phyloP scores from a whole-genome alignment of 2,888 invertebrate genomes.

The Brenthis daphne region DNA sequence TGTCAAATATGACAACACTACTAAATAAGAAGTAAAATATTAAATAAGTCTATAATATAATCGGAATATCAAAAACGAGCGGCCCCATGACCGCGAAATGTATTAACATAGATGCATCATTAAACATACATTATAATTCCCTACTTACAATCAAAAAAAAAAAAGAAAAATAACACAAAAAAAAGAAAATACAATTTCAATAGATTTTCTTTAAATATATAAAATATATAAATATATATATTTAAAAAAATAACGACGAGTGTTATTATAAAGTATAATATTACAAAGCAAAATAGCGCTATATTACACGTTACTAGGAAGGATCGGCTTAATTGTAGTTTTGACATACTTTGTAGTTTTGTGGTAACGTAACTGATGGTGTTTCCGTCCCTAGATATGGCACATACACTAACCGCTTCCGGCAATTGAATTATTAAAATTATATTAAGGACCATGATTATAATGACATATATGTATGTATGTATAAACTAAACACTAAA shows the following conservation, averaged over 20 bases:
- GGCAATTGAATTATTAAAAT: conserved; percentile 36
- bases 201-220: conserved; percentile 45
- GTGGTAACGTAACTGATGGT: conserved; percentile 77
- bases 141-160: conserved; percentile 69
- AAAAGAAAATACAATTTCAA: conserved; percentile 61
- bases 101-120: conserved; percentile 54
- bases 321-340: conserved; percentile 56
- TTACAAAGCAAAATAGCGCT: conserved; percentile 65
- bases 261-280: conserved; percentile 57
- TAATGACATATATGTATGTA: conserved; percentile 31
- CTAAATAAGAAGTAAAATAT: conserved; percentile 1
- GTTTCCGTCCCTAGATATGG: conserved; percentile 77
- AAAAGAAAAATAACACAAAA: conserved; percentile 52
- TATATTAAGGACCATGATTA: conserved; percentile 74
- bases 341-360: conserved; percentile 53
- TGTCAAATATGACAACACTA: conserved; percentile 19
- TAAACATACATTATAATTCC: conserved; percentile 64
- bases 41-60: conserved; percentile 10
- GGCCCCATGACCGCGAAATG: conserved; percentile 48
- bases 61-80: conserved; percentile 36
- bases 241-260: conserved; percentile 68
- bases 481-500: conserved; percentile 1
- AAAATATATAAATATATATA: conserved; percentile 45
- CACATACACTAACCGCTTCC: conserved; percentile 67
- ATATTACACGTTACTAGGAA: conserved; percentile 65